Conservation (phyloP, 2,888 invertebrate species). For the Odontomyia ornata region DNA sequence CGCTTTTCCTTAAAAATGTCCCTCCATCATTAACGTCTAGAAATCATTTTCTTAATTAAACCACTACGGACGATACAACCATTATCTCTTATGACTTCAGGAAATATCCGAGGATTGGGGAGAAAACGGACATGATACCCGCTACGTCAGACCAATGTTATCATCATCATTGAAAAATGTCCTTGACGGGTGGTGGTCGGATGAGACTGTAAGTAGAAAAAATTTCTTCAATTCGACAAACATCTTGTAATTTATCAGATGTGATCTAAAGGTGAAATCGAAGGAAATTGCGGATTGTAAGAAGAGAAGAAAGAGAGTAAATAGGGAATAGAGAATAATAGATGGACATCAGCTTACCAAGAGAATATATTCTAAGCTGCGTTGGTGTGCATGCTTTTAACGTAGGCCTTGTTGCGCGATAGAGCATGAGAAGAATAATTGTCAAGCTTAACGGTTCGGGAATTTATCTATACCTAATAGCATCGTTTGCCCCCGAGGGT, state of each 20-base stretch:
- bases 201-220: slow-evolving; percentile 26
- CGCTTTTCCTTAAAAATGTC: slow-evolving; percentile 22
- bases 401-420: slow-evolving; percentile 26
- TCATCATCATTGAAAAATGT: slow-evolving; percentile 36
- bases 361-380: too few species aligned
- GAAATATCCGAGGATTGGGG: background rate
- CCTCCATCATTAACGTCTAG: slow-evolving; percentile 43
- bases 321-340: background rate
- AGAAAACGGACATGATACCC: slow-evolving; percentile 47
- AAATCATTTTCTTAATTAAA: slow-evolving; percentile 51
- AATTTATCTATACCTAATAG: slow-evolving; percentile 49
- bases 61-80: slow-evolving; percentile 48
- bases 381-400: background rate
- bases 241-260: slow-evolving; percentile 51
- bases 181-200: background rate
- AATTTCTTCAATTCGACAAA: slow-evolving; percentile 49
- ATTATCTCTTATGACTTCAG: slow-evolving; percentile 44
- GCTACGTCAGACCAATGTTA: slow-evolving; percentile 33
- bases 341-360: too few species aligned
- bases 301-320: background rate
- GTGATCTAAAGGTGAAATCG: slow-evolving; percentile 45
- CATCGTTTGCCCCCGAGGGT: background rate
- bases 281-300: background rate
- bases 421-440: slow-evolving; percentile 49
- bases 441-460: slow-evolving; percentile 48